Percentiles rank a stretch among this genome's conserved stretches.
Conservation (phyloP, 2,113 vertebrate genomes). For the Indicator maculatus region DNA sequence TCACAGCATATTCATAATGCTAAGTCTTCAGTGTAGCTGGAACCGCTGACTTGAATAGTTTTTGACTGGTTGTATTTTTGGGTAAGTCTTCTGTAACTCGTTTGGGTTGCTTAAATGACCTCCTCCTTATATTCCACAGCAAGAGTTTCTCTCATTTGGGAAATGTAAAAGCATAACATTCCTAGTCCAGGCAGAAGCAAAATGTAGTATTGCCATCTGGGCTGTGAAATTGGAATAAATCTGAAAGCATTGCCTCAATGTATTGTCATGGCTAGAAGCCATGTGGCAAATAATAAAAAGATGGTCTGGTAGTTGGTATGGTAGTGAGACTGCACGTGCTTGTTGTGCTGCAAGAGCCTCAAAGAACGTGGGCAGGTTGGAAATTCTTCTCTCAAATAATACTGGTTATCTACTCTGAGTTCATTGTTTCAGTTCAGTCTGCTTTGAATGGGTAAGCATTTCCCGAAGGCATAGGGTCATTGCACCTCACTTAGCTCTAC, state of each 20-base stretch:
- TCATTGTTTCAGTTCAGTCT: not conserved
- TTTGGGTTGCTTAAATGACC: conserved; percentile 22
- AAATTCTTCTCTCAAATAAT: not conserved
- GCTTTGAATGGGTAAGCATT: not conserved
- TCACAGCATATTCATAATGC: not conserved
- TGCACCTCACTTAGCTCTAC: not conserved
- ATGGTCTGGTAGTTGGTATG: not conserved
- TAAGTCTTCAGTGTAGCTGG: not conserved
- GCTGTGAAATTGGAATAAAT: conserved; percentile 46
- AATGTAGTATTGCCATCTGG: conserved; percentile 37
- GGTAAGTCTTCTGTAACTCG: not conserved
- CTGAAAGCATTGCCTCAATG: not conserved
- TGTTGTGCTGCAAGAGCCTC: not conserved
- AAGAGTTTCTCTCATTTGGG: conserved; percentile 29
- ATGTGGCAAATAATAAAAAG: conserved; percentile 23
- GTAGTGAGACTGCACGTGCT: not conserved
- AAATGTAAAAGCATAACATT: conserved; percentile 36
- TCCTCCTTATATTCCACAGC: conserved; percentile 26
- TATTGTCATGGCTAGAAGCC: not conserved
- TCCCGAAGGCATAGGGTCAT: not conserved
- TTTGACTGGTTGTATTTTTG: conserved; percentile 19
- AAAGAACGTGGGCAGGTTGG: not conserved
- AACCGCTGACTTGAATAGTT: not conserved
- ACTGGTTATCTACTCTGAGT: not conserved
- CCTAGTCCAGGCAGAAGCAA: conserved; percentile 28